Percentiles rank a stretch among this genome's conserved stretches.
Conservation (phyloP, 2,888 invertebrate genomes). For the Pristionchus mayeri region DNA sequence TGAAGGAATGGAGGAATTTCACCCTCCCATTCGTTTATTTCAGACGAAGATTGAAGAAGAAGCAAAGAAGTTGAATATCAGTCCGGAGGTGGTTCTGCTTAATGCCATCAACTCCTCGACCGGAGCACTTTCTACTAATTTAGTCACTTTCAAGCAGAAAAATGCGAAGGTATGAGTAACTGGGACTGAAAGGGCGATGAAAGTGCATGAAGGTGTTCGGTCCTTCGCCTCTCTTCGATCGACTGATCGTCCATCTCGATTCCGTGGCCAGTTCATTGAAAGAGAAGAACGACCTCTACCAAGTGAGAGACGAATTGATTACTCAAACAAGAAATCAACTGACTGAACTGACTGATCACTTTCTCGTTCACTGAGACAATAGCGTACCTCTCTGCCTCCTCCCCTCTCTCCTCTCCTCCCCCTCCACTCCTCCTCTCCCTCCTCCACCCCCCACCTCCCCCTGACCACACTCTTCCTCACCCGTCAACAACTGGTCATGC, state of each 20-base stretch:
- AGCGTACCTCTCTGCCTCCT: not conserved
- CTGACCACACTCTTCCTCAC: not conserved
- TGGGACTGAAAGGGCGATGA: not conserved
- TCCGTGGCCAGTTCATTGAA: conserved; percentile 53
- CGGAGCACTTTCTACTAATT: conserved; percentile 38
- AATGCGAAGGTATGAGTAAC: not conserved
- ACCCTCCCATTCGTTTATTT: not conserved
- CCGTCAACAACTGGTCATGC: not conserved
- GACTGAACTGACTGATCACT: no score
- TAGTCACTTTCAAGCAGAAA: conserved; percentile 1
- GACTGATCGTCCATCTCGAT: conserved; percentile 58
- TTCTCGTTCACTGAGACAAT: not conserved
- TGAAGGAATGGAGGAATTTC: not conserved
- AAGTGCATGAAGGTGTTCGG: conserved; percentile 56
- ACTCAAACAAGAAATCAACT: conserved; percentile 6
- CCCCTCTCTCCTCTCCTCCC: not conserved
- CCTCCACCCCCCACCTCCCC: not conserved
- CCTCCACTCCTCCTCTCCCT: not conserved
- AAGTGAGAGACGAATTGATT: conserved; percentile 63
- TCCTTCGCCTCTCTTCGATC: conserved; percentile 56
- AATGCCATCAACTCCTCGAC: conserved; percentile 57
- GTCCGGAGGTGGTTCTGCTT: conserved; percentile 61
- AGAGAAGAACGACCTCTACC: conserved; percentile 59
- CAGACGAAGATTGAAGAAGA: conserved; percentile 27
- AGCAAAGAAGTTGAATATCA: not conserved